Evolutionary conservation across 2,113 vertebrate species (phyloP), one percentile per base, ranked within the genome.

Genomic region (Myanophis thanlyinensis): DNA sequence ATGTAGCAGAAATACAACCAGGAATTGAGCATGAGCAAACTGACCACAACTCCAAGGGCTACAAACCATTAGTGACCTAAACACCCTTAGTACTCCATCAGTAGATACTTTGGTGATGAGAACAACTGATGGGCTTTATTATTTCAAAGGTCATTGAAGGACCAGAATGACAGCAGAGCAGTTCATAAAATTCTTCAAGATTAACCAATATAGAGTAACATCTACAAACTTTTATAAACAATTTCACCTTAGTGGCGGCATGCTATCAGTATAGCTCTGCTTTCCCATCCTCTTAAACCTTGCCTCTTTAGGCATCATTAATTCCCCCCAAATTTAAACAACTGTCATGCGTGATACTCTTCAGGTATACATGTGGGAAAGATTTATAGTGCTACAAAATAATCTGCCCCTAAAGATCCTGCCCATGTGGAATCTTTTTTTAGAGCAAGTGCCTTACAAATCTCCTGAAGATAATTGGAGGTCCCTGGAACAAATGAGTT

Each of bases 281-380:
- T 53, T 53, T 44, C 20, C 51, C 30, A 25, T 13, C 52, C 94
- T 93, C 97, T 97, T 98, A 98, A 98, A 97, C 87, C 84, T 95
- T 96, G 96, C 96, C 97, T 98, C 97, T 98, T 98, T 97, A 97
- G 95, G 97, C 97, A 96, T 97, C 97, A 98, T 98, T 98, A 98
- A 97, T 98, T 98, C 97, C 93, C 96, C 92, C 97, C 95, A 95
- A 97, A 97, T 97, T 98, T 98, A 98, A 98, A 98, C 98, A 98
- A 97, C 97, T 98, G 98, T 98, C 98, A 98, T 95, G 97, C 97
- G 97, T 98, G 97, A 98, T 95, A 97, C 96, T 97, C 96, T 96
- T 98, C 98, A 98, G 98, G 98, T 98, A 97, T 97, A 97, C 97
- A 98, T 98, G 97, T 98, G 97, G 97, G 97, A 98, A 97, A 98